Evolutionary conservation across 2,797 vertebrate genomes (phyloP).

Genomic region (Florisuga fusca): DNA sequence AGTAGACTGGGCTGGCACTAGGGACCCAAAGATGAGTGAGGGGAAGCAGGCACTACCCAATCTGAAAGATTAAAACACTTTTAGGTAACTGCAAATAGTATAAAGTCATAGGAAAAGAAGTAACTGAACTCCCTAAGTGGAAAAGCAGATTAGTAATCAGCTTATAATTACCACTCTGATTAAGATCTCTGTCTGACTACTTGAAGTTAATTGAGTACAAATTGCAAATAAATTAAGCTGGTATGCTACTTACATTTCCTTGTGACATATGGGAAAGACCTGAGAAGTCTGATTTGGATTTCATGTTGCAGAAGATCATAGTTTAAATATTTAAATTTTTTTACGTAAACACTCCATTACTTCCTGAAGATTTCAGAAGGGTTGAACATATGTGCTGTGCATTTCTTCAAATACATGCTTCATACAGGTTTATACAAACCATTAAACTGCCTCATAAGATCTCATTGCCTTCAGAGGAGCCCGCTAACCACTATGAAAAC

Average conservation of each 20-base stretch:
- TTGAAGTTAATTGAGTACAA: constrained; percentile 39
- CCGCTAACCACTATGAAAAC: background rate
- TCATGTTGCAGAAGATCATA: background rate
- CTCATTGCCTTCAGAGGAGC: background rate
- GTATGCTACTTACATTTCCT: background rate
- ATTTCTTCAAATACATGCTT: background rate
- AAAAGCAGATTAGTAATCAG: background rate
- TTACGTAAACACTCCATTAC: background rate
- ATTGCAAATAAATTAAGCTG: background rate
- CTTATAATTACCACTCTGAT: background rate
- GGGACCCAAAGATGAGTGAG: background rate
- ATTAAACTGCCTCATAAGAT: background rate
- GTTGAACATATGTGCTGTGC: background rate
- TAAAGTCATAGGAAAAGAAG: background rate
- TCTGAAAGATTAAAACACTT: background rate
- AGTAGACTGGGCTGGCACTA: background rate
- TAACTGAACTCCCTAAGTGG: background rate
- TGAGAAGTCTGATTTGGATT: background rate
- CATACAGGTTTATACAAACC: background rate
- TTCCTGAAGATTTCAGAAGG: background rate
- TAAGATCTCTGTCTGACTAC: constrained; percentile 15
- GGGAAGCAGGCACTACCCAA: fast-evolving
- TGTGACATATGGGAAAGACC: background rate
- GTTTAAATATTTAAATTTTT: background rate
- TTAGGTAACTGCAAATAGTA: background rate